Percentiles rank a stretch among this genome's conserved stretches.
phyloP scores from a whole-genome alignment of 2,113 vertebrate genomes.

The Dasypus novemcinctus region DNA sequence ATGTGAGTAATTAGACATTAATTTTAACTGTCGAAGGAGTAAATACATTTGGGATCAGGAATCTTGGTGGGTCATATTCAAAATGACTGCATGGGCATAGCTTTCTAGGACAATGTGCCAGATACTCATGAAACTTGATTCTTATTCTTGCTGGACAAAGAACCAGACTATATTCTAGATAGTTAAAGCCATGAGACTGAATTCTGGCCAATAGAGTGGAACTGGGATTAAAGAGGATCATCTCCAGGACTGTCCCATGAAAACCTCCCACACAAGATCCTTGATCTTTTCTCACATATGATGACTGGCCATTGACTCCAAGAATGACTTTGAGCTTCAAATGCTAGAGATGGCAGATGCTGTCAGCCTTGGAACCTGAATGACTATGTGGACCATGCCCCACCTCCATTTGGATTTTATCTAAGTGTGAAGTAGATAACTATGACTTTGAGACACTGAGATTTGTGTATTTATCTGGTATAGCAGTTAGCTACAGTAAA shows the following conservation, averaged over 20 bases:
- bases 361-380: no score
- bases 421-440: neutral
- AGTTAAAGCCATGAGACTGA: no score
- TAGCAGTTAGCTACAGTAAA: neutral
- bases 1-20: neutral
- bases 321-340: neutral
- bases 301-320: neutral
- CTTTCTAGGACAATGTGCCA: neutral
- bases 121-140: neutral
- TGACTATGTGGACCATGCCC: no score
- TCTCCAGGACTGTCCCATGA: neutral
- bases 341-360: neutral
- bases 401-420: no score
- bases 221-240: neutral
- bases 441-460: no score
- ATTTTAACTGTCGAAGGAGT: neutral
- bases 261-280: neutral
- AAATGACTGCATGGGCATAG: neutral
- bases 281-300: neutral
- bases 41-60: neutral
- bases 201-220: neutral
- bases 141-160: neutral
- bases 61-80: neutral
- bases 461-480: neutral
- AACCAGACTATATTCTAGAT: neutral